Conservation (phyloP, 2,888 invertebrate genomes). For the Stegophylla sp. region DNA sequence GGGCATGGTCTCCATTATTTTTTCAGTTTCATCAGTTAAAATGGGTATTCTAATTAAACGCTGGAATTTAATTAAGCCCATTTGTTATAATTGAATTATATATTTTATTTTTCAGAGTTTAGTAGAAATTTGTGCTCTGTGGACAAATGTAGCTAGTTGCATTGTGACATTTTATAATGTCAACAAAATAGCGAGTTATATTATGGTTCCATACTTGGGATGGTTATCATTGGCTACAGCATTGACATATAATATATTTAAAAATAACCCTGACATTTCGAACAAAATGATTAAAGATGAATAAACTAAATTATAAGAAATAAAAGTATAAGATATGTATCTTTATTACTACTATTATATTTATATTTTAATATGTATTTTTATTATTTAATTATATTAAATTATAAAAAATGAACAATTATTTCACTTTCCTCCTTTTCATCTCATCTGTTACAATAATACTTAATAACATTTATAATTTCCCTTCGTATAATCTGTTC, state of each 20-base stretch:
- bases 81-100: background rate
- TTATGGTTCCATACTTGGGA: conserved; percentile 78
- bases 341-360: too few species aligned
- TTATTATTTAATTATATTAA: background rate
- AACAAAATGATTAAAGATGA: conserved; percentile 48
- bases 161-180: conserved; percentile 71
- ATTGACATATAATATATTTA: conserved; percentile 74
- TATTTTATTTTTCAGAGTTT: conserved; percentile 68
- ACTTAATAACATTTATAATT: too few species aligned
- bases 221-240: conserved; percentile 77
- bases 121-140: conserved; percentile 70
- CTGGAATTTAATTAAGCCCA: background rate
- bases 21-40: conserved; percentile 77
- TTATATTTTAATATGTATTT: too few species aligned
- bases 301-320: conserved; percentile 27
- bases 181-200: conserved; percentile 72
- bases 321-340: too few species aligned
- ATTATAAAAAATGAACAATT: too few species aligned
- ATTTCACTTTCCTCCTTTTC: too few species aligned
- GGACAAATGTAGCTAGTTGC: conserved; percentile 70
- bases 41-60: conserved; percentile 68
- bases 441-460: too few species aligned
- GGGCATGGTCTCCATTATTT: conserved; percentile 86
- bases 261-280: conserved; percentile 67
- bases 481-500: too few species aligned